Percentiles rank a stretch among this genome's conserved stretches.
phyloP scores from a whole-genome alignment of 2,888 invertebrate genomes.

The Cephus runcator region DNA sequence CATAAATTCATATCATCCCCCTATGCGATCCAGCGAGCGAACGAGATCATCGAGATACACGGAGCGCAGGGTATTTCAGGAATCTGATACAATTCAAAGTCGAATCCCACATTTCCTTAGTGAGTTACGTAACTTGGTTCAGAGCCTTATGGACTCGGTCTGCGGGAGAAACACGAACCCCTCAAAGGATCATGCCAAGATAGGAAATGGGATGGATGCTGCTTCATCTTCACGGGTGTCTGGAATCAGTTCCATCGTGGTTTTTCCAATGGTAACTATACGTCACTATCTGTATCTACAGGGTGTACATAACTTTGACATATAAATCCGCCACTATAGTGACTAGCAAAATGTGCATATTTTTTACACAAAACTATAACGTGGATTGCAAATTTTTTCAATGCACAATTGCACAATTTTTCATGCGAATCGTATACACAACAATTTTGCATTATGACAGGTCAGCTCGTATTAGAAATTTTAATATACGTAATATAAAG shows the following conservation, averaged over 20 bases:
- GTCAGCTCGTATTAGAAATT: too few species aligned
- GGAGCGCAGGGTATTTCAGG: background rate
- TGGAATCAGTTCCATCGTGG: background rate
- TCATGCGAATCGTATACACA: too few species aligned
- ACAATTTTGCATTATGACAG: too few species aligned
- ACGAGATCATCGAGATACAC: background rate
- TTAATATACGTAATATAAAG: too few species aligned
- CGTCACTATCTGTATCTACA: background rate
- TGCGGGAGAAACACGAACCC: background rate
- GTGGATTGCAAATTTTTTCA: too few species aligned
- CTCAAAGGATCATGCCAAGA: background rate
- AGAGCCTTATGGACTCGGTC: background rate
- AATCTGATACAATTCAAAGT: background rate
- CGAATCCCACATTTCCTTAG: background rate
- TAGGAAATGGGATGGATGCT: too few species aligned
- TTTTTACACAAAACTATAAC: too few species aligned
- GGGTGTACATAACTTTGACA: background rate
- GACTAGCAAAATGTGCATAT: background rate
- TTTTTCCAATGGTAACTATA: background rate
- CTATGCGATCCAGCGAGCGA: background rate
- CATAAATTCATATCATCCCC: background rate
- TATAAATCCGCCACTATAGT: background rate
- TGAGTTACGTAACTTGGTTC: background rate
- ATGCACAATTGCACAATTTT: background rate
- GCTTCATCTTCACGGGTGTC: too few species aligned